A percentile compares a stretch with the other conserved stretches of the same genome.
Conservation (phyloP, 2,113 vertebrate species). For the Meriones unguiculatus region DNA sequence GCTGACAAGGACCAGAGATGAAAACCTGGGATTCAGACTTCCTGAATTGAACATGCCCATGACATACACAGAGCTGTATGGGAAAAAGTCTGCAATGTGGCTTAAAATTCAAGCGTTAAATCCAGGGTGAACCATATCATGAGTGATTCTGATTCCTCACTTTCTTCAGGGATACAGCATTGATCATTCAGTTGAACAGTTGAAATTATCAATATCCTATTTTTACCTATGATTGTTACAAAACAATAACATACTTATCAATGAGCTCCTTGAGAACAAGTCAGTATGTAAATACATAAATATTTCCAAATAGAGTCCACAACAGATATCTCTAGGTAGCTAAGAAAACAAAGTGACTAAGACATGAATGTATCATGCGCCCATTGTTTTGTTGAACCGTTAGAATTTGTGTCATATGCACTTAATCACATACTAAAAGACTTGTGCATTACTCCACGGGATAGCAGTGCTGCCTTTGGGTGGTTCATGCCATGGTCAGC, state of each 20-base stretch:
- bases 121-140: not conserved
- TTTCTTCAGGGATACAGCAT: not conserved
- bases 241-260: conserved; percentile 6
- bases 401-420: not conserved
- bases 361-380: not conserved
- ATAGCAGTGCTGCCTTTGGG: not conserved
- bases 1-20: not conserved
- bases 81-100: not conserved
- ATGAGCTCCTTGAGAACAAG: conserved; percentile 20
- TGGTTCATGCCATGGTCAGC: not conserved
- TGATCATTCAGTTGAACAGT: not conserved
- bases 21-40: not conserved
- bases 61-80: not conserved
- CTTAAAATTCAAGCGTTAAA: not conserved
- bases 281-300: not conserved
- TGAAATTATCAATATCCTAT: not conserved
- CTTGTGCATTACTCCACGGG: not conserved
- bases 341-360: not conserved
- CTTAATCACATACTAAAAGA: not conserved
- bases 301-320: conserved; percentile 9
- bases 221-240: conserved; percentile 33
- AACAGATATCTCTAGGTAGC: conserved; percentile 25
- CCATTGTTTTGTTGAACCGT: not conserved
- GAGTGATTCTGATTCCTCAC: not conserved
- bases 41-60: not conserved